A percentile compares a stretch with the other conserved stretches of the same genome.
phyloP scores from a whole-genome alignment of 2,888 invertebrate genomes.

The Blastobasis adustella region DNA sequence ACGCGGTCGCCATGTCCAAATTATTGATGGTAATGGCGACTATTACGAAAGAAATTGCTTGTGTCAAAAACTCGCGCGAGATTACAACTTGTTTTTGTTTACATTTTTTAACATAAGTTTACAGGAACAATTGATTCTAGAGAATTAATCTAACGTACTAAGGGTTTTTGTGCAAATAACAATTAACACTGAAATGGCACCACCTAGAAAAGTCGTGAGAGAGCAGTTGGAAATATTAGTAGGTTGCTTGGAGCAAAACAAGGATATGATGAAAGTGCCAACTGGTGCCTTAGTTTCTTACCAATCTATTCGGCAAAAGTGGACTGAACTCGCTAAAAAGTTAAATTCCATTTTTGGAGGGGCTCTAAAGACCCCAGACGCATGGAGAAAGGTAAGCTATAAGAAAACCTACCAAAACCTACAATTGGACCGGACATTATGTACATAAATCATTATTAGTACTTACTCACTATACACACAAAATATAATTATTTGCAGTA shows the following conservation, averaged over 20 bases:
- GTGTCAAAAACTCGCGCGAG: slow-evolving; percentile 42
- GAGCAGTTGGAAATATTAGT: slow-evolving; percentile 52
- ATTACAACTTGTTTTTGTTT: slow-evolving; percentile 11
- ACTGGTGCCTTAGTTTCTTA: slow-evolving; percentile 40
- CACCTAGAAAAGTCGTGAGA: slow-evolving; percentile 51
- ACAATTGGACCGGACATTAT: too few relatives aligned
- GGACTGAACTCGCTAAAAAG: slow-evolving; percentile 48
- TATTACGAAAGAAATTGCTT: slow-evolving; percentile 43
- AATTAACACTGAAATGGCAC: slow-evolving; percentile 38
- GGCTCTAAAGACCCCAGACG: slow-evolving; percentile 47
- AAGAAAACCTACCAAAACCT: neutral
- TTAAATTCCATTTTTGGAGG: slow-evolving; percentile 50
- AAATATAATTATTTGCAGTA: slow-evolving; percentile 36
- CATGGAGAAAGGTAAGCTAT: slow-evolving; percentile 52
- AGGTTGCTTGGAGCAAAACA: slow-evolving; percentile 52
- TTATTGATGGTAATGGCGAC: too few relatives aligned
- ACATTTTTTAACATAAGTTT: too few relatives aligned
- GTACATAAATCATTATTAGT: neutral
- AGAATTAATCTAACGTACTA: too few relatives aligned
- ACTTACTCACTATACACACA: neutral
- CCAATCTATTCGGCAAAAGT: slow-evolving; percentile 45
- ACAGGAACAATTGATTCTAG: too few relatives aligned
- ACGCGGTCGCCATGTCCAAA: too few relatives aligned
- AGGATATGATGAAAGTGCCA: slow-evolving; percentile 46
- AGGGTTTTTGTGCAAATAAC: too few relatives aligned